Evolutionary conservation across 2,797 vertebrate species (phyloP).

Genomic region (Darevskia mixta): DNA sequence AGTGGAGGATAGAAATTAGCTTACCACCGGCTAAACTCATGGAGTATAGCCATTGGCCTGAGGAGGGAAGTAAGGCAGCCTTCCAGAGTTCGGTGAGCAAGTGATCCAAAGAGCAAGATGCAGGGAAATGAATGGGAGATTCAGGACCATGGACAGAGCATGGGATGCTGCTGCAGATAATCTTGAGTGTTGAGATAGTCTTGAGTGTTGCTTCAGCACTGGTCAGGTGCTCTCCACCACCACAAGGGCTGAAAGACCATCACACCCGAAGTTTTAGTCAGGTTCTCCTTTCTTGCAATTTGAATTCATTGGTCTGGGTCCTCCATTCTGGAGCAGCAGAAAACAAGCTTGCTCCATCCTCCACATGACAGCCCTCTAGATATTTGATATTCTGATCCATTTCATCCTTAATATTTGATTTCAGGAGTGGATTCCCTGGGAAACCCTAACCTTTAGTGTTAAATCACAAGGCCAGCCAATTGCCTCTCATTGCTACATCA

Average conservation of each 20-base stretch:
- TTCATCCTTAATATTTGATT: background rate
- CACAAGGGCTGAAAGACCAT: background rate
- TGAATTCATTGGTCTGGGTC: no score
- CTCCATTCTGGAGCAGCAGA: no score
- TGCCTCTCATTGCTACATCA: no score
- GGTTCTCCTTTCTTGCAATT: no score
- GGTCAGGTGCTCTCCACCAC: background rate
- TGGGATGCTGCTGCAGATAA: background rate
- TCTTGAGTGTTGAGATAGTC: background rate
- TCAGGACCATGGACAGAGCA: slow-evolving; percentile 24
- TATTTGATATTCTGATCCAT: no score
- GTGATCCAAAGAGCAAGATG: background rate
- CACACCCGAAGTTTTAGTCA: background rate
- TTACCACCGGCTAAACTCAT: no score
- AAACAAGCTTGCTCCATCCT: no score
- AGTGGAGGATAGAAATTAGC: no score
- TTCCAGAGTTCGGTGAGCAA: background rate
- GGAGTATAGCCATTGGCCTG: no score
- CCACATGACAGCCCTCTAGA: no score
- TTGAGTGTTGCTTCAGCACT: background rate
- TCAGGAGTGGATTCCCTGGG: background rate
- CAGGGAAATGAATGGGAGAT: no score
- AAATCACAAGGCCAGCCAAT: background rate
- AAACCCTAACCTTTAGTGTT: background rate
- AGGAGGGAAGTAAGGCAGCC: background rate